A percentile compares a stretch with the other conserved stretches of the same genome.
Evolutionary conservation across 2,797 vertebrate species (phyloP).

Genomic region (Monodelphis domestica): DNA sequence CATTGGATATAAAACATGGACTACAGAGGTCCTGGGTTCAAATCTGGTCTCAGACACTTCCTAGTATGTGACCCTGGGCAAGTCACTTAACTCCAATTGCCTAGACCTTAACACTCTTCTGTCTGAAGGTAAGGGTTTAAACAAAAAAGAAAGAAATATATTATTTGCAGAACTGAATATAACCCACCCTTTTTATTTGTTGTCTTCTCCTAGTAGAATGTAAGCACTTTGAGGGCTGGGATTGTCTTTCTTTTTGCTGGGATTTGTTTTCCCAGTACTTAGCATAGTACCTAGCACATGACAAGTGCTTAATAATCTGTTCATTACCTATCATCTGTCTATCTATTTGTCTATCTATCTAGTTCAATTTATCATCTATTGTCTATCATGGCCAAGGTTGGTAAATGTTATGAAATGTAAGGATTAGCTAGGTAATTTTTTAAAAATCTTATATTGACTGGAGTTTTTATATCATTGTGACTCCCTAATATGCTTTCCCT

Average conservation of each 20-base stretch:
- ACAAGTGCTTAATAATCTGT: neutral
- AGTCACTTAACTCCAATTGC: no score
- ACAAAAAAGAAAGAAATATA: no score
- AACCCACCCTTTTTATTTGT: neutral
- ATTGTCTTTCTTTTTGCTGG: neutral
- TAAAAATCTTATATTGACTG: neutral
- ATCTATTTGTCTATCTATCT: no score
- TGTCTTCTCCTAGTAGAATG: neutral
- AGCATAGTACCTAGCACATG: neutral
- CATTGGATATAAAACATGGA: no score
- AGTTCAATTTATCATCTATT: neutral
- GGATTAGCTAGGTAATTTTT: neutral
- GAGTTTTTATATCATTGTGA: neutral
- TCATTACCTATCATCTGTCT: neutral
- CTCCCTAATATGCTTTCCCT: neutral
- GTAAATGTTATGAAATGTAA: neutral
- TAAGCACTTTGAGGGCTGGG: neutral
- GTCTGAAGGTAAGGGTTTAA: no score
- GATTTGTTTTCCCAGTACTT: neutral
- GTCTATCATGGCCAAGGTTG: neutral
- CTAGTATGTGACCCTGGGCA: no score
- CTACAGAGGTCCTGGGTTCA: no score
- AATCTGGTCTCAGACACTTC: no score
- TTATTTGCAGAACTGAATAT: neutral
- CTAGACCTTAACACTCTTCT: no score